phyloP scores from a whole-genome alignment of 2,113 vertebrate genomes.

The Pelodiscus sinensis region DNA sequence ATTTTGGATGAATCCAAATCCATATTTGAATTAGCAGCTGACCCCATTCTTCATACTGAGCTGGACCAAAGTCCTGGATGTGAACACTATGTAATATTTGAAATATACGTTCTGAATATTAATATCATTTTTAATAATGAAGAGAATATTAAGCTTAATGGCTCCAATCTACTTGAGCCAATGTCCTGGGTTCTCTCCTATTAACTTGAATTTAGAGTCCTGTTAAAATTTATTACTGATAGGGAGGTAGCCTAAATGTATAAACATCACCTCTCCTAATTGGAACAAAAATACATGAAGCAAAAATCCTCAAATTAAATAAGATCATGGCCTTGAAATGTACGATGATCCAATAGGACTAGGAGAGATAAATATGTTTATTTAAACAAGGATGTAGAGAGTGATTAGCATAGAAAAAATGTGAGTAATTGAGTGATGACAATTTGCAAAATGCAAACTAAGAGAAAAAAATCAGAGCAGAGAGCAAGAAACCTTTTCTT shows the following conservation, averaged over 20 bases:
- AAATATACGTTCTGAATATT: background rate
- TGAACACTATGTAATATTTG: background rate
- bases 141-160: background rate
- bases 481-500: background rate
- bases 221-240: background rate
- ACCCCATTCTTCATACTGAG: background rate
- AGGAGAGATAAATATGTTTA: background rate
- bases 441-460: background rate
- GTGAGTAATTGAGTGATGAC: background rate
- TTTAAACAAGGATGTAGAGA: background rate
- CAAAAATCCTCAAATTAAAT: background rate
- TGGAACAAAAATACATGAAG: background rate
- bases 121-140: background rate
- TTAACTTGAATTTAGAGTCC: background rate
- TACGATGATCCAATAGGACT: background rate
- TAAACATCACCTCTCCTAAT: background rate
- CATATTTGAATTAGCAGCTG: background rate
- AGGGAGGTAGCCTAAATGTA: background rate
- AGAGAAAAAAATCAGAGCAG: background rate
- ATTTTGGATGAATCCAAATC: background rate
- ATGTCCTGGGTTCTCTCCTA: background rate
- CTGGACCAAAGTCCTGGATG: background rate
- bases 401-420: background rate
- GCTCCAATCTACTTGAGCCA: background rate
- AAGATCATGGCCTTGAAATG: background rate